Conservation (phyloP, 1,140 invertebrate species). For the Listronotus bonariensis region DNA sequence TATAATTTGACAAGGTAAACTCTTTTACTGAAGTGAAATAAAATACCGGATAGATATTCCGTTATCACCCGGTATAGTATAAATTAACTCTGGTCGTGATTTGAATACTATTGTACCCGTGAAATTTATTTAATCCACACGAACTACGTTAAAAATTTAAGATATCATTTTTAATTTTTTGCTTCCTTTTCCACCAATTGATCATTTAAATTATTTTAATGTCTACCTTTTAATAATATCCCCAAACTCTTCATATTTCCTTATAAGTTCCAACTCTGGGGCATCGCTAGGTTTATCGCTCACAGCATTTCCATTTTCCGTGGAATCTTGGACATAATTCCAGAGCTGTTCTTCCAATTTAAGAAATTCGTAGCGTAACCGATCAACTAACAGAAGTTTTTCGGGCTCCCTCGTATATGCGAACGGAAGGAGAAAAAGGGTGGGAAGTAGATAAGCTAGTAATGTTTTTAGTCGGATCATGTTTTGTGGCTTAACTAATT, state of each 20-base stretch:
- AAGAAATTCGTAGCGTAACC: slow-evolving; percentile 62
- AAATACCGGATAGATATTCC: too few relatives aligned
- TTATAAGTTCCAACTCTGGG: slow-evolving; percentile 59
- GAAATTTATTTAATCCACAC: too few relatives aligned
- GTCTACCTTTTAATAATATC: slow-evolving; percentile 48
- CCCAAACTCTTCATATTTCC: slow-evolving; percentile 61
- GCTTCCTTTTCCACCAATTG: not conserved
- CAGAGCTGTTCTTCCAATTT: slow-evolving; percentile 59
- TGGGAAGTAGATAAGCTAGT: not conserved
- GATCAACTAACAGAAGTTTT: slow-evolving; percentile 57
- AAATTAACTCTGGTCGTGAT: too few relatives aligned
- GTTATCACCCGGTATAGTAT: too few relatives aligned
- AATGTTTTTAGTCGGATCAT: not conserved
- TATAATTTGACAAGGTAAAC: too few relatives aligned
- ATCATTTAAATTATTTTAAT: not conserved
- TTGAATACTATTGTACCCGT: too few relatives aligned
- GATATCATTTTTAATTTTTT: too few relatives aligned
- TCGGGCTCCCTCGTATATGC: slow-evolving; percentile 5
- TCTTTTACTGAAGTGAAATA: too few relatives aligned
- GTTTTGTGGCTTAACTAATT: not conserved
- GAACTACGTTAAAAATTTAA: too few relatives aligned
- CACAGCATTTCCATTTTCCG: slow-evolving; percentile 54
- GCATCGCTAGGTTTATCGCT: slow-evolving; percentile 37
- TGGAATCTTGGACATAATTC: slow-evolving; percentile 53
- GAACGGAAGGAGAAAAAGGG: not conserved